Evolutionary conservation across 1,140 invertebrate genomes (phyloP), one percentile per base, ranked within the genome.

Genomic region (Brachionus paranguensis): DNA sequence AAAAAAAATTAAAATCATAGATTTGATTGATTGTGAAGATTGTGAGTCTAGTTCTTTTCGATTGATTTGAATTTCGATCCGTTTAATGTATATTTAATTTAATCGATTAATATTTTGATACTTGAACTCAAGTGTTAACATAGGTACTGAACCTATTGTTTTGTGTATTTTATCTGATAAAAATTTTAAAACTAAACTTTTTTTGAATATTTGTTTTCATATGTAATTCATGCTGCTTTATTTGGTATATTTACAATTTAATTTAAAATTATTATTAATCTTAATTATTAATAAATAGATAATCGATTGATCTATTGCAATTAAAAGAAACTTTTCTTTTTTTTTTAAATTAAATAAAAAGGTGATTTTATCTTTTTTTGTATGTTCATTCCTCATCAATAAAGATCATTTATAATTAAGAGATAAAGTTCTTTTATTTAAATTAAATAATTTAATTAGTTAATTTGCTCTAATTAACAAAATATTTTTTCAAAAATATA

Each of bases 1-100:
- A 76, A 50, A 76, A 76, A 76, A 76, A 76, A 37, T 27, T 76
- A 27, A 76, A 76, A 20, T 76, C 72, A 47, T 76, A 76, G 43
- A 76, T n/a, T 70, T 8, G 12, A 11, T 33, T 33, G 33, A 65
- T 11, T 17, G n/a, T 60, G 53, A 20, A 8, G 53, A 20, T 60
- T 24, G 8, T 20, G 17, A 20, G 2, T 60, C n/a, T 20, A 60
- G 1, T 2, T 20, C 3, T 11, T 60, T 20, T 60, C 20, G 17
- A 60, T 60, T 20, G n/a, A 60, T 60, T 60, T 20, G 8, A 60
- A 60, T 60, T 17, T 60, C 53, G 68, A 43, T 72, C 68, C 68
- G 68, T 72, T 72, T 60, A 60, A 60, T 60, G 53, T 60, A 60
- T 60, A 60, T 60, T 60, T 60, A 3, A 60, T 60, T 60, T 60